Conservation (phyloP, 2,797 vertebrate species). For the Syngnathus acus region DNA sequence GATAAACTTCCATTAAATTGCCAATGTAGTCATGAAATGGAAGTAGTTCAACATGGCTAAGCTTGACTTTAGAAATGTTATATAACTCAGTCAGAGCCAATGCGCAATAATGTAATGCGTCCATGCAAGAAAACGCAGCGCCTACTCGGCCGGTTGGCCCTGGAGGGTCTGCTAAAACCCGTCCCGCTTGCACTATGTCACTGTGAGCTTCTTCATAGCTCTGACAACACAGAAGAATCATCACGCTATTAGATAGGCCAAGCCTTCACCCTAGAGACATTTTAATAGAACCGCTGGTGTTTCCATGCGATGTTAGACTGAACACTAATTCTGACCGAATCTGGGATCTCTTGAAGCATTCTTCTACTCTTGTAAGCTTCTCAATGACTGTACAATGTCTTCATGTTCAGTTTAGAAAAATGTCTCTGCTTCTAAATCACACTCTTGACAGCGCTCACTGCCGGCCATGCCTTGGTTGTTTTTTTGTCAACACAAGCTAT, state of each 20-base stretch:
- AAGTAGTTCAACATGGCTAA: slow-evolving; percentile 38
- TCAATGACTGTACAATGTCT: not conserved
- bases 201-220: slow-evolving; percentile 28
- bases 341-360: slow-evolving; percentile 7
- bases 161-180: slow-evolving; percentile 38
- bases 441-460: slow-evolving; percentile 15
- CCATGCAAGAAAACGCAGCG: slow-evolving; percentile 30
- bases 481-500: slow-evolving; percentile 22
- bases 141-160: slow-evolving; percentile 22
- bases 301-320: slow-evolving; percentile 15
- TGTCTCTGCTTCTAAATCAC: not conserved
- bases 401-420: slow-evolving; percentile 10
- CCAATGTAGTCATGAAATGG: slow-evolving; percentile 33
- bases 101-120: slow-evolving; percentile 43
- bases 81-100: slow-evolving; percentile 39
- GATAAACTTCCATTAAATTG: slow-evolving; percentile 46
- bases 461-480: slow-evolving; percentile 11
- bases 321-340: slow-evolving; percentile 12
- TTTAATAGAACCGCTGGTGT: slow-evolving; percentile 25
- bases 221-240: slow-evolving; percentile 44
- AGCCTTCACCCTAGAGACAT: slow-evolving; percentile 28
- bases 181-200: slow-evolving; percentile 41
- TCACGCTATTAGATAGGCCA: slow-evolving; percentile 23
- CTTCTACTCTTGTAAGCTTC: not conserved
- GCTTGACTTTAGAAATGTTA: slow-evolving; percentile 39